Evolutionary conservation across 1,140 invertebrate genomes (phyloP), one percentile per base, ranked within the genome.

Genomic region (Chelonus insularis): DNA sequence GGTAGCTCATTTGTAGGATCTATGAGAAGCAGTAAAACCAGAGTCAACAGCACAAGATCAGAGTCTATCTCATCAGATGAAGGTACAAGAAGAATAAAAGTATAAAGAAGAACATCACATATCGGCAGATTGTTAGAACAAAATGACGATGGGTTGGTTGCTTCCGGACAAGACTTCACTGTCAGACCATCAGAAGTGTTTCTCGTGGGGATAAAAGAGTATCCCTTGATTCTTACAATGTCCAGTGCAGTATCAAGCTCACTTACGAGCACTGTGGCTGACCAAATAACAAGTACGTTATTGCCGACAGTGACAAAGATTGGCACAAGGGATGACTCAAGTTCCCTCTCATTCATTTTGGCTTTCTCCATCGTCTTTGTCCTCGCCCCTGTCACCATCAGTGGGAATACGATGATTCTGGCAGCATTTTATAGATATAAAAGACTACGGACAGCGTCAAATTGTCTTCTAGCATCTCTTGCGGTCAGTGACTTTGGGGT

Each of bases 401-500:
- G 82, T 55, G 77, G 83, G 21, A 87, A 87, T 66, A 81, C 84
- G 1, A 76, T 87, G 41, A 82, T 87, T 9, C 72, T 88, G 4
- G 78, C 82, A 2, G 84, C 86, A 1, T 84, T 86, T 68, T 86
- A 85, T 63, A 77, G 82, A 7, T 87, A 85, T 71, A 87, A 87
- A 66, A 73, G 86, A 57, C 73, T 87, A 1, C 72, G 86, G 59
- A 87, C 86, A 9, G 88, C 88, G 0, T 89, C 88, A 54, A 92
- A 92, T 74, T 86, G 86, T 60, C 79, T 92, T 12, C 83, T 92
- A n/a, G 84, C 89, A 43, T 90, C 89, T 1, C 76, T 92, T 50
- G 89, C 90, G 0, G 80, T 89, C 23, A 87, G 88, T 4, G 91
- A 92, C 73, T 80, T 91, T 12, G 84, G 88, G n/a, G 86, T 91